A percentile compares a stretch with the other conserved stretches of the same genome.
These are phyloP conservation scores for Etheostoma cragini DNA, from an alignment of 2,113 vertebrate genomes.

Conservation along the genomic window DNA sequence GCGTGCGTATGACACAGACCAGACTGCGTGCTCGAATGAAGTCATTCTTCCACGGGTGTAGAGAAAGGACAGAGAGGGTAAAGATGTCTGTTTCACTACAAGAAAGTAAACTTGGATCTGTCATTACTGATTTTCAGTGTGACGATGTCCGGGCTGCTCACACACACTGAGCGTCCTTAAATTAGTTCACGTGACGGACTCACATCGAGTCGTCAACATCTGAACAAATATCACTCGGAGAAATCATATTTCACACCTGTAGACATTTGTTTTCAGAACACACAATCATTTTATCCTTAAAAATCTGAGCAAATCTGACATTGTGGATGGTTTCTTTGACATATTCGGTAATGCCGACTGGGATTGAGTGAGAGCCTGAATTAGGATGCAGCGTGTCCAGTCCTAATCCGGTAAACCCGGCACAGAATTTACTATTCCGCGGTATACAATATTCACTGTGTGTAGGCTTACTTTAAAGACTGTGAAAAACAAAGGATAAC, in stretches of 20 bases:
- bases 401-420: background rate
- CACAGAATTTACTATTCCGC: background rate
- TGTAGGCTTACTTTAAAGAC: background rate
- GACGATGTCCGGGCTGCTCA: background rate
- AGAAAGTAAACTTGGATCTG: background rate
- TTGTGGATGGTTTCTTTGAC: background rate
- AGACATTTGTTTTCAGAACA: background rate
- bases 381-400: conserved; percentile 2
- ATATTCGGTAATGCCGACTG: background rate
- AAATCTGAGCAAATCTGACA: background rate
- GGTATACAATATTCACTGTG: background rate
- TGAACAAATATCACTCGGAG: background rate
- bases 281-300: background rate
- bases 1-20: background rate
- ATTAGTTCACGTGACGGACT: background rate
- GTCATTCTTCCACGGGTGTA: background rate
- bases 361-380: background rate
- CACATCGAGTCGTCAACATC: background rate
- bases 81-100: background rate
- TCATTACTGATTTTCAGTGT: background rate
- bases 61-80: background rate
- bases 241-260: conserved; percentile 3
- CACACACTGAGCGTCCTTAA: background rate
- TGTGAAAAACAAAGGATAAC: background rate
- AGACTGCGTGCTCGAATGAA: background rate